Evolutionary conservation across 2,113 vertebrate species (phyloP).

Genomic region (Haemorhous mexicanus): DNA sequence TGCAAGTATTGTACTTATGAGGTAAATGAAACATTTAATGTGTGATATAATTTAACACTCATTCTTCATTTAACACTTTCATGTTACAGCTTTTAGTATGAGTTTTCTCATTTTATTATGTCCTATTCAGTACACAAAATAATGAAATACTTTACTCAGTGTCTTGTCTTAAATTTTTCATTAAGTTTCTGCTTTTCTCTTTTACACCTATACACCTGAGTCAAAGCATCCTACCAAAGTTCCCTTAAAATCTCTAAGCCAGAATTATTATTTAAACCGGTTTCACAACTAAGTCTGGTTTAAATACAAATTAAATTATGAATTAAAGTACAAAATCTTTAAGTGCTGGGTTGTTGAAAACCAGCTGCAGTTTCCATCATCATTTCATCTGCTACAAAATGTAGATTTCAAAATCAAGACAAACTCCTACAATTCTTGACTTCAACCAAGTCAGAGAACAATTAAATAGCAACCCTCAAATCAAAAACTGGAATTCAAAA

Average conservation of each 20-base stretch:
- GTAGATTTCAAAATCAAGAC: background rate
- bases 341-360: background rate
- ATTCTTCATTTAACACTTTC: background rate
- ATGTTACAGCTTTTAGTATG: background rate
- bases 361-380: background rate
- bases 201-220: background rate
- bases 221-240: background rate
- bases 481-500: background rate
- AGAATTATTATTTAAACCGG: background rate
- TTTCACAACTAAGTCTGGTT: background rate
- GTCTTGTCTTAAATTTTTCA: background rate
- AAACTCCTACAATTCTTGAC: background rate
- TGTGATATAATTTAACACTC: background rate
- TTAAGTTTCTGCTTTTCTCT: background rate
- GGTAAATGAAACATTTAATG: conserved; percentile 1
- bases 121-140: background rate
- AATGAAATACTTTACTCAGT: background rate
- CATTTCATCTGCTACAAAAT: background rate
- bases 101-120: background rate
- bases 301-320: background rate
- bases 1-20: background rate
- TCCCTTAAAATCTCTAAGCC: background rate
- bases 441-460: background rate
- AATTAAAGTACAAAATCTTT: background rate
- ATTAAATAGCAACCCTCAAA: background rate